A percentile compares a stretch with the other conserved stretches of the same genome.
phyloP scores from a whole-genome alignment of 2,888 invertebrate species.

The Venustoraphidia nigricollis region DNA sequence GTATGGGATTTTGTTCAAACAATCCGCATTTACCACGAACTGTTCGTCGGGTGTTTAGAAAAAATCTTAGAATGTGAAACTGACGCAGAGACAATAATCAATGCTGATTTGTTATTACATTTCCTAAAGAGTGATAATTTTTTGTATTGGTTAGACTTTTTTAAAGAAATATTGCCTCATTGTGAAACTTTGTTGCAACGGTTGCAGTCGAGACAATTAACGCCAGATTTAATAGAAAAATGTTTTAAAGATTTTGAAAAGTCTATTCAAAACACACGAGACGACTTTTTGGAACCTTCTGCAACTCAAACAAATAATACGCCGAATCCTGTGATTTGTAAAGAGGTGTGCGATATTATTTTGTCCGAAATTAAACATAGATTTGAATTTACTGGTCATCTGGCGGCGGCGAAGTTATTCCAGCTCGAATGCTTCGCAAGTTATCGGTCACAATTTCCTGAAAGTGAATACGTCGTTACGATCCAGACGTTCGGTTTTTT shows the following conservation, averaged over 20 bases:
- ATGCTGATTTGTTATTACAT: slow-evolving; percentile 7
- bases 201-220: slow-evolving; percentile 5
- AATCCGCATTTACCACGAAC: slow-evolving; percentile 10
- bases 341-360: too few relatives aligned
- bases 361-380: too few relatives aligned
- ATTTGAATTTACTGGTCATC: too few relatives aligned
- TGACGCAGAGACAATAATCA: slow-evolving; percentile 5
- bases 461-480: too few relatives aligned
- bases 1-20: slow-evolving; percentile 15
- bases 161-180: slow-evolving; percentile 11
- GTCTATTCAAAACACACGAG: neutral
- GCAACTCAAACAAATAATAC: too few relatives aligned
- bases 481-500: too few relatives aligned
- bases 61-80: slow-evolving; percentile 10
- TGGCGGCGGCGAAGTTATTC: too few relatives aligned
- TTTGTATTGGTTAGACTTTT: slow-evolving; percentile 9
- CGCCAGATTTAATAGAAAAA: slow-evolving; percentile 4
- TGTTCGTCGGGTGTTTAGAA: slow-evolving; percentile 12
- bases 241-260: neutral
- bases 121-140: slow-evolving; percentile 6
- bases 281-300: neutral
- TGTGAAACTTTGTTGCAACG: slow-evolving; percentile 10
- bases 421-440: too few relatives aligned
- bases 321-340: too few relatives aligned
- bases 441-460: too few relatives aligned